These are phyloP conservation scores for Stigmatopora argus DNA, from an alignment of 2,113 vertebrate genomes.

Conservation along the genomic window DNA sequence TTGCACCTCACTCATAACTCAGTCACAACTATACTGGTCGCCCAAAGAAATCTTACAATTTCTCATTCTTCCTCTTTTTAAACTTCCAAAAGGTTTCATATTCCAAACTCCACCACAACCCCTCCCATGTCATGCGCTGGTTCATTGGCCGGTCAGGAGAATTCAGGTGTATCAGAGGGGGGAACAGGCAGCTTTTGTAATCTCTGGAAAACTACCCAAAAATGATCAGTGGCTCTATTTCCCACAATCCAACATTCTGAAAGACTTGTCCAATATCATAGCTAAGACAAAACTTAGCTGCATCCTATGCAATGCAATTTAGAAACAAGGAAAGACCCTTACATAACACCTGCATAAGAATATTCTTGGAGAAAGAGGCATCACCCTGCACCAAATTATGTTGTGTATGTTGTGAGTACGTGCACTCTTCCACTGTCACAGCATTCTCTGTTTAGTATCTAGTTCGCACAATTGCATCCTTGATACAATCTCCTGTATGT, in stretches of 20 bases:
- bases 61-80: not conserved
- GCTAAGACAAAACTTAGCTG: not conserved
- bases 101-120: conserved; percentile 35
- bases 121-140: conserved; percentile 22
- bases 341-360: conserved; percentile 22
- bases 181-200: not conserved
- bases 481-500: conserved; percentile 58
- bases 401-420: conserved; percentile 56
- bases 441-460: conserved; percentile 39
- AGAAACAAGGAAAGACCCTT: not conserved
- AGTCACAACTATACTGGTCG: not conserved
- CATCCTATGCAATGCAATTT: not conserved
- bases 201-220: conserved; percentile 32
- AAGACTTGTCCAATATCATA: conserved; percentile 4
- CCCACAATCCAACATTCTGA: not conserved
- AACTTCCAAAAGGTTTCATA: conserved; percentile 14
- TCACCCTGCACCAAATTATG: conserved; percentile 28
- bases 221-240: conserved; percentile 28
- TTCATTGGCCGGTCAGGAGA: conserved; percentile 57
- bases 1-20: not conserved
- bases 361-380: conserved; percentile 26
- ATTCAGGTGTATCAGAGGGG: conserved; percentile 47
- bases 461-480: conserved; percentile 50
- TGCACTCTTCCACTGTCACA: conserved; percentile 42
- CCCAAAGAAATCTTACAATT: conserved; percentile 5